phyloP scores from a whole-genome alignment of 2,888 invertebrate species.

The Electrophaes corylata region DNA sequence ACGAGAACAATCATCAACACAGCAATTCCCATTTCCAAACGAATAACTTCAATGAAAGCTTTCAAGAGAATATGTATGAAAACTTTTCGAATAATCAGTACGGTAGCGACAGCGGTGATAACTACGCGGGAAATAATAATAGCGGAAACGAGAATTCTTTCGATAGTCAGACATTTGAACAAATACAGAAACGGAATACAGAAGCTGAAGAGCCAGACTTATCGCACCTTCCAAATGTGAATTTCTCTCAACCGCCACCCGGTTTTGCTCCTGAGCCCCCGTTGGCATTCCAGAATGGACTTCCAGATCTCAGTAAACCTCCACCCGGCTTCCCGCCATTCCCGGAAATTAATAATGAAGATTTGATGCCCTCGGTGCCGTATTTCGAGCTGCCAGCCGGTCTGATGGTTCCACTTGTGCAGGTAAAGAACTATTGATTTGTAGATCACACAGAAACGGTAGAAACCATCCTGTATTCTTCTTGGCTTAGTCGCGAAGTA shows the following conservation, averaged over 20 bases:
- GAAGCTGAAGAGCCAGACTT: constrained; percentile 62
- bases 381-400: constrained; percentile 99
- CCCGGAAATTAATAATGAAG: constrained; percentile 84
- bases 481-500: no score
- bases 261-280: constrained; percentile 67
- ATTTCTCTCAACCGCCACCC: constrained; percentile 79
- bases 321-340: constrained; percentile 90
- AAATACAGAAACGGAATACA: constrained; percentile 64
- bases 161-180: constrained; percentile 76
- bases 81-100: constrained; percentile 65
- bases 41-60: constrained; percentile 67
- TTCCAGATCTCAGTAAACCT: constrained; percentile 93
- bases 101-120: constrained; percentile 75
- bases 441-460: no score
- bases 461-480: no score
- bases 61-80: constrained; percentile 62
- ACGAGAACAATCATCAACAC: constrained; percentile 57
- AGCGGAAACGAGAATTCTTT: constrained; percentile 82
- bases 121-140: constrained; percentile 72
- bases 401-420: constrained; percentile 98
- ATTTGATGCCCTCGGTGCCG: constrained; percentile 94
- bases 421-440: constrained; percentile 76
- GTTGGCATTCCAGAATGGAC: constrained; percentile 83
- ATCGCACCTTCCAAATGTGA: constrained; percentile 70
- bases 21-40: constrained; percentile 64